phyloP scores from a whole-genome alignment of 2,888 invertebrate species.

The Byasa hedistus region DNA sequence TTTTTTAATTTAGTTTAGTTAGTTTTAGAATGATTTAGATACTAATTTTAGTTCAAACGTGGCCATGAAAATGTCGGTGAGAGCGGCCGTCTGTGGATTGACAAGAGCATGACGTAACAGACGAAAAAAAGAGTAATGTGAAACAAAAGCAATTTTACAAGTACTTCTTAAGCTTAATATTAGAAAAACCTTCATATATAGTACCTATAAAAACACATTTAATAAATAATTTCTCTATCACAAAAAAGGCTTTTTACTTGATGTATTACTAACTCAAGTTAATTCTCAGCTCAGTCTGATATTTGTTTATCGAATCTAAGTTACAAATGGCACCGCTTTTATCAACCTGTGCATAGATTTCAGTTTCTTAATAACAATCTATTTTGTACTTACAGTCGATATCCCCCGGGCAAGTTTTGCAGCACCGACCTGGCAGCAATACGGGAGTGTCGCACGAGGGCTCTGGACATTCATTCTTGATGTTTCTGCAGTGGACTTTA shows the following conservation, averaged over 20 bases:
- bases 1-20: neutral
- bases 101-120: neutral
- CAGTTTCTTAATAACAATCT: neutral
- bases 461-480: conserved; percentile 95
- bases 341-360: neutral
- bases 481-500: conserved; percentile 93
- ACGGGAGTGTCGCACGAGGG: conserved; percentile 92
- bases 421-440: conserved; percentile 91
- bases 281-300: no score
- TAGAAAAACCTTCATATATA: neutral
- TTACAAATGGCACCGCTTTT: no score
- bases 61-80: neutral
- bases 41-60: neutral
- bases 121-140: neutral
- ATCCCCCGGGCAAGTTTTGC: conserved; percentile 94
- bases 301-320: no score
- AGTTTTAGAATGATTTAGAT: neutral
- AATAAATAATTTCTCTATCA: no score
- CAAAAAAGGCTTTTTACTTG: no score
- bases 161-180: neutral
- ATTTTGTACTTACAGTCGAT: conserved; percentile 81
- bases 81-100: neutral
- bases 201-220: no score
- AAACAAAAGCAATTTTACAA: neutral
- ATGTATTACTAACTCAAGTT: no score